A percentile compares a stretch with the other conserved stretches of the same genome.
These are phyloP conservation scores for Kryptopterus vitreolus DNA, from an alignment of 2,797 vertebrate genomes.

Conservation along the genomic window DNA sequence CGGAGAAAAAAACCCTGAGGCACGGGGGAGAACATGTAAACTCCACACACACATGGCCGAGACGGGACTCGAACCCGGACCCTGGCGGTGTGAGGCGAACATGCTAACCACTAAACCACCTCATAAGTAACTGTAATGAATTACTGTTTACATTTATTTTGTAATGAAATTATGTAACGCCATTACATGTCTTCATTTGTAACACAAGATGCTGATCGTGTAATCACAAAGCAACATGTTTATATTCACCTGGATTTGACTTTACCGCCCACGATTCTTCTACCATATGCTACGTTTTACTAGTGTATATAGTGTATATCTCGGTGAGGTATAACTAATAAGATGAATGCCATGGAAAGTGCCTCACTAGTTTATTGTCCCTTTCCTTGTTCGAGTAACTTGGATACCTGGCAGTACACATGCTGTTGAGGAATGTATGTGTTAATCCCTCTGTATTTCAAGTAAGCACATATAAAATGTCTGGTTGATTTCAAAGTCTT, in stretches of 20 bases:
- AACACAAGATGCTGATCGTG: background rate
- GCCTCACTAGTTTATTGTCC: background rate
- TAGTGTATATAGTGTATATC: background rate
- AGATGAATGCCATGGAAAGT: background rate
- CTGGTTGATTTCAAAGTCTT: background rate
- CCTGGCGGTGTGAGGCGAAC: too few relatives aligned
- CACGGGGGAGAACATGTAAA: too few relatives aligned
- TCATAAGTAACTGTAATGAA: too few relatives aligned
- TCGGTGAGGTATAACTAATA: background rate
- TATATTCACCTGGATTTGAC: background rate
- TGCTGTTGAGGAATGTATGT: background rate
- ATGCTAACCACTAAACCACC: too few relatives aligned
- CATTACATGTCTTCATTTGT: too few relatives aligned
- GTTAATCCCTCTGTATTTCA: background rate
- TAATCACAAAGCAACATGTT: background rate
- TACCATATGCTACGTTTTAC: too few relatives aligned
- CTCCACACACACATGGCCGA: too few relatives aligned
- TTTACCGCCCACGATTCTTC: too few relatives aligned
- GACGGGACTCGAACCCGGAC: too few relatives aligned
- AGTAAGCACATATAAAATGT: background rate
- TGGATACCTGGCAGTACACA: background rate
- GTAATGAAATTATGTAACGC: too few relatives aligned
- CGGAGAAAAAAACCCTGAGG: too few relatives aligned
- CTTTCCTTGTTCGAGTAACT: background rate
- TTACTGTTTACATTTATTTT: too few relatives aligned